Percentiles rank a stretch among this genome's conserved stretches.
phyloP scores from a whole-genome alignment of 2,797 vertebrate genomes.

The Apogon hyalosoma region DNA sequence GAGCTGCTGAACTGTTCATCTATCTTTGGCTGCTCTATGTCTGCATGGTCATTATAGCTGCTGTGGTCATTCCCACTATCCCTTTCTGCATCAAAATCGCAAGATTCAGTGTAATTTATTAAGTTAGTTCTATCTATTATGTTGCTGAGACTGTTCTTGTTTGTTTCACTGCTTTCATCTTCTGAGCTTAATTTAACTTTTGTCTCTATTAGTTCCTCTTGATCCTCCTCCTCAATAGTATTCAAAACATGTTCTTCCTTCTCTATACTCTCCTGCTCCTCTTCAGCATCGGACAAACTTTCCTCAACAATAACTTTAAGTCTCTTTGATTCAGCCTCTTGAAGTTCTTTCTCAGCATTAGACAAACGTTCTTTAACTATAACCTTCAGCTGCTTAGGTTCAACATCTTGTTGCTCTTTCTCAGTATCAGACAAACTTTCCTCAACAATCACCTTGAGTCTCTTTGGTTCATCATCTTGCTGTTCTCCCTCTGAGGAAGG shows the following conservation, averaged over 20 bases:
- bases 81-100: conserved; percentile 37
- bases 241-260: conserved; percentile 12
- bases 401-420: conserved; percentile 33
- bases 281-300: conserved; percentile 30
- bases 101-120: conserved; percentile 15
- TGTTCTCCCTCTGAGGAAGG: conserved; percentile 50
- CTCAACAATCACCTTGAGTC: conserved; percentile 51
- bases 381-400: conserved; percentile 1
- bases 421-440: conserved; percentile 44
- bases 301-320: conserved; percentile 53
- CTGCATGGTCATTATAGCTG: conserved; percentile 55
- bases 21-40: conserved; percentile 27
- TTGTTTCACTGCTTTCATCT: conserved; percentile 24
- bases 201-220: conserved; percentile 24
- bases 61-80: conserved; percentile 72
- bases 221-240: background rate
- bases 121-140: conserved; percentile 15
- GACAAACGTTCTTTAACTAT: conserved; percentile 30
- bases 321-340: conserved; percentile 39
- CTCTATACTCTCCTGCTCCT: conserved; percentile 32
- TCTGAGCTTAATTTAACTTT: conserved; percentile 52
- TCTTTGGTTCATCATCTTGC: conserved; percentile 35
- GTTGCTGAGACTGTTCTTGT: background rate
- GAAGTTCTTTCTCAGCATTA: conserved; percentile 46
- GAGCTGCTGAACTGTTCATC: conserved; percentile 37